Base-by-base conservation (phyloP, 2,113 vertebrate species). In the Axis porcinus region DNA sequence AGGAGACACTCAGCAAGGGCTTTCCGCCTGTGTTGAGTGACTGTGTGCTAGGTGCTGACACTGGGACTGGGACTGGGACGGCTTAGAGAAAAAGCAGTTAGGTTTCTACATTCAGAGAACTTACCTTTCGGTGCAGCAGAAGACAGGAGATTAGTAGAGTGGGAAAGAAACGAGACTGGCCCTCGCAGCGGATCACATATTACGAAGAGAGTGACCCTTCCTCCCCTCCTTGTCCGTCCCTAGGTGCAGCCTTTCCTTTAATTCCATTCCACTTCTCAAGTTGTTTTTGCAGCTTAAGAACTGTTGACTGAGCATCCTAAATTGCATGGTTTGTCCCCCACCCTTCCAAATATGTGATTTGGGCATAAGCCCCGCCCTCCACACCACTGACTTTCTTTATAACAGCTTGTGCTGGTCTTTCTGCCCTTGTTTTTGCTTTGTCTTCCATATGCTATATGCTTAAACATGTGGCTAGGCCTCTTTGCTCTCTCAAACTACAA, bases 261-360 rank as follows among this genome's bases (percentile, higher is more conserved):
- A 64, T 94, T 94, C 54, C 54, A 14, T 70, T 76, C 79, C 40
- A 7, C 54, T 74, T 64, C 58, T 81, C 57, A 45, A 47, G 50
- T 87, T 91, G 78, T 82, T 90, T 81, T 74, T 25, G 33, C 86
- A 47, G 70, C 30, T 52, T 79, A 13, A 88, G 47, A 88, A 88
- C 45, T 95, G 67, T 94, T 95, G 92, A 95, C 67, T 86, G 82
- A 88, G 30, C 91, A 54, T 88, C 85, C 67, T 92, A 76, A 95
- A 93, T 95, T 95, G 94, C 57, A 33, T 93, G 89, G 47, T 96
- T 91, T 86, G 62, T 95, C 76, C 57, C 17, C 84, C 79, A 84
- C 92, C 89, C 91, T 90, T 97, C 47, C 45, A 47, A 57, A 47
- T 62, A 15, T 96, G 3, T 97, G 94, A 96, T 97, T 97, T 95